Percentiles rank a stretch among this genome's conserved stretches.
Evolutionary conservation across 2,113 vertebrate genomes (phyloP).

Genomic region (Tursiops truncatus): DNA sequence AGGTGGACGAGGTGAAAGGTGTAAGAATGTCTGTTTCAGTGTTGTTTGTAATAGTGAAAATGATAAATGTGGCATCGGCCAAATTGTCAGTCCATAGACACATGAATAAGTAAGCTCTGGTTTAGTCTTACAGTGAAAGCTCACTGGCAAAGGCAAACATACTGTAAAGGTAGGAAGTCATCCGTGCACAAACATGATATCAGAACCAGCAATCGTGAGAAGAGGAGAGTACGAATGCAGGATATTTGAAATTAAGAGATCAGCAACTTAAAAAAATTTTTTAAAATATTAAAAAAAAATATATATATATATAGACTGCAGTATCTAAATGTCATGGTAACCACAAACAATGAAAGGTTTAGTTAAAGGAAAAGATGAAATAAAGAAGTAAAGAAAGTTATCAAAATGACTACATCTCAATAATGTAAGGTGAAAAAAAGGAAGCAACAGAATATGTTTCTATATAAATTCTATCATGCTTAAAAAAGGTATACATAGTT

Average conservation of each 20-base stretch:
- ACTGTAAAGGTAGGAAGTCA: too few relatives aligned
- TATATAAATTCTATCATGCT: not conserved
- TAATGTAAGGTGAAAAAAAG: not conserved
- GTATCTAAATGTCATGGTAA: not conserved
- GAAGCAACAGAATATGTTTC: not conserved
- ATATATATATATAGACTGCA: too few relatives aligned
- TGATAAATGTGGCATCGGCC: not conserved
- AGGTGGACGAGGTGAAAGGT: too few relatives aligned
- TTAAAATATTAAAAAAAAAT: too few relatives aligned
- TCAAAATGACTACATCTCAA: not conserved
- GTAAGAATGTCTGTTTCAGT: not conserved
- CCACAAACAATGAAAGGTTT: not conserved
- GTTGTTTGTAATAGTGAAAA: not conserved
- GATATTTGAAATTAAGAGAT: not conserved
- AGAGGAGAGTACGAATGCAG: not conserved
- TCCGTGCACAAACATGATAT: too few relatives aligned
- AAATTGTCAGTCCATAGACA: not conserved
- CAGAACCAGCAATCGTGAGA: not conserved
- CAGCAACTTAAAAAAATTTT: too few relatives aligned
- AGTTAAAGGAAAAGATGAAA: not conserved
- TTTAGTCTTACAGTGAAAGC: not conserved
- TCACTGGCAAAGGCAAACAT: too few relatives aligned
- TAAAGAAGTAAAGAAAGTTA: not conserved
- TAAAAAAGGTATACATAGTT: not conserved
- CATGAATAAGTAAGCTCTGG: not conserved